These are phyloP conservation scores for Talpa occidentalis DNA, from an alignment of 2,113 vertebrate genomes.

Conservation along the genomic window DNA sequence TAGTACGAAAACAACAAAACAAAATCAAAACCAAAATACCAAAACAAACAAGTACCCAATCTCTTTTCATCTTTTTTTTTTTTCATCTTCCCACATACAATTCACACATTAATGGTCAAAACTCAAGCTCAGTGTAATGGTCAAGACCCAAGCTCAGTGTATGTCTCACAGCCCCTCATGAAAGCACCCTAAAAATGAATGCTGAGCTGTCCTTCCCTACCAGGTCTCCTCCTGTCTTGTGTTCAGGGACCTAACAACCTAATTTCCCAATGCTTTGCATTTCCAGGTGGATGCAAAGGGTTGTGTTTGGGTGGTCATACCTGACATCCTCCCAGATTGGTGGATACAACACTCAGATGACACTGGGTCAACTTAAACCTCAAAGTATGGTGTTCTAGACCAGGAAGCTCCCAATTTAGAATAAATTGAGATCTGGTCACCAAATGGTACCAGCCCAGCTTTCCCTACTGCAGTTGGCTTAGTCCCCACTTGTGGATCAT, in stretches of 20 bases:
- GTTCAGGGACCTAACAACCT: not conserved
- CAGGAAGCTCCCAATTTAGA: not conserved
- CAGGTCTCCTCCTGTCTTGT: not conserved
- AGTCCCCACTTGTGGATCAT: not conserved
- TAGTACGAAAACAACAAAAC: not conserved
- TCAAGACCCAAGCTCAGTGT: not conserved
- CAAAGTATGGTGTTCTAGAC: not conserved
- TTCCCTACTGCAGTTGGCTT: not conserved
- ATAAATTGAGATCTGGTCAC: not conserved
- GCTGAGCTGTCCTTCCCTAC: not conserved
- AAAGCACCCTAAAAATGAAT: not conserved
- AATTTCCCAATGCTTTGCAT: fast-evolving
- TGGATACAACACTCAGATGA: not conserved
- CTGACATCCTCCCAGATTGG: not conserved
- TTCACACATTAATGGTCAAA: not conserved
- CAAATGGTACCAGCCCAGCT: not conserved
- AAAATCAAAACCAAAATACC: not conserved
- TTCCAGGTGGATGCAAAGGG: not conserved
- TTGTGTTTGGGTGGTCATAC: fast-evolving
- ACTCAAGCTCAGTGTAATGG: not conserved
- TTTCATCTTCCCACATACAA: not conserved
- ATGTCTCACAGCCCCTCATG: not conserved
- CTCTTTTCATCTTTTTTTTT: not conserved
- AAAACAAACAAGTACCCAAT: not conserved
- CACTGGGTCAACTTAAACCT: not conserved